A percentile compares a stretch with the other conserved stretches of the same genome.
phyloP scores from a whole-genome alignment of 2,888 invertebrate genomes.

The Coelinius sp. region DNA sequence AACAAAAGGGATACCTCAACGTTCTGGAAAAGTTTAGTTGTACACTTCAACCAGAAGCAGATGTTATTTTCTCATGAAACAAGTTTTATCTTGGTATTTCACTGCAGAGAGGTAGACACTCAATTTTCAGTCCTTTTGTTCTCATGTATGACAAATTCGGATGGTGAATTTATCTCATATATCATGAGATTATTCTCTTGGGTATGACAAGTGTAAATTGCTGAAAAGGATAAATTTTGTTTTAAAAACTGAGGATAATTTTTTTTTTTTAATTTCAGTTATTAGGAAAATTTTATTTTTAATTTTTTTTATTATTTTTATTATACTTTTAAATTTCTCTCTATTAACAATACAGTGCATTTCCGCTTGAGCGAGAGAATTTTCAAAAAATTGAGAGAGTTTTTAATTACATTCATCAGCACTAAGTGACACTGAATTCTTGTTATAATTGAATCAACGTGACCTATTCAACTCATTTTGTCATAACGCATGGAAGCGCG shows the following conservation, averaged over 20 bases:
- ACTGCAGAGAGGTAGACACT: neutral
- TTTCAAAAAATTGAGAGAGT: neutral
- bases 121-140: constrained; percentile 15
- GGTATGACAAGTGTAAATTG: neutral
- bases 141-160: constrained; percentile 6
- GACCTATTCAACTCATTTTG: constrained; percentile 4
- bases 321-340: too few relatives aligned
- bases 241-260: too few relatives aligned
- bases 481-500: neutral
- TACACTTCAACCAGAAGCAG: constrained; percentile 20
- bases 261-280: neutral
- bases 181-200: neutral
- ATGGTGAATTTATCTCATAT: neutral
- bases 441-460: constrained; percentile 25
- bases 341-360: neutral
- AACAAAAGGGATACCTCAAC: neutral
- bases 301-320: too few relatives aligned
- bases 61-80: constrained; percentile 38
- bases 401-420: constrained; percentile 9
- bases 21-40: constrained; percentile 5
- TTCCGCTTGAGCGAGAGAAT: neutral
- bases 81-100: constrained; percentile 20
- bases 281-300: too few relatives aligned
- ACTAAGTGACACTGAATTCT: constrained; percentile 7
- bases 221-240: neutral